A percentile compares a stretch with the other conserved stretches of the same genome.
phyloP scores from a whole-genome alignment of 23 tunicate species.

The Styela clava region DNA sequence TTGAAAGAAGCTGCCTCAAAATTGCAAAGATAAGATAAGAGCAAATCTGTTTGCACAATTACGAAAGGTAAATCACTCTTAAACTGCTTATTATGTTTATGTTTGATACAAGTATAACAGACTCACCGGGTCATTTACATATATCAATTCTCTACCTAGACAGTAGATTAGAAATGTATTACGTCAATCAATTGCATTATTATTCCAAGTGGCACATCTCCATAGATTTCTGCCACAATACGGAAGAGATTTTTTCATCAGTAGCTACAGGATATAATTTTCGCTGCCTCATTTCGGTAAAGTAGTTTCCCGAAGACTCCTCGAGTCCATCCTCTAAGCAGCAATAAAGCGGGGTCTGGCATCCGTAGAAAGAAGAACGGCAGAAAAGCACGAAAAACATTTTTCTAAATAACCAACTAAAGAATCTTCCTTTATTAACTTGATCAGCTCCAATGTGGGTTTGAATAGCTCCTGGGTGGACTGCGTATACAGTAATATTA shows the following conservation, averaged over 20 bases:
- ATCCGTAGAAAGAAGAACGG: slow-evolving; percentile 7
- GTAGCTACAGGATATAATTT: slow-evolving; percentile 1
- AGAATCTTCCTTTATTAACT: background rate
- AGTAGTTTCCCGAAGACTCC: background rate
- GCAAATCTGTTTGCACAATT: too few species aligned
- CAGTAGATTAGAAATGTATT: too few species aligned
- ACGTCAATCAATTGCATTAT: too few species aligned
- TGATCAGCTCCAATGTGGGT: background rate
- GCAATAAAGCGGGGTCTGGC: slow-evolving; percentile 18
- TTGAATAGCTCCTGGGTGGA: slow-evolving; percentile 13
- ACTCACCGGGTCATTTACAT: too few species aligned
- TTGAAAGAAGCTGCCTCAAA: too few species aligned
- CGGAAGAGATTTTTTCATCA: background rate
- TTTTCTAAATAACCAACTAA: background rate
- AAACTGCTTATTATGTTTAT: too few species aligned
- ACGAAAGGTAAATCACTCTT: too few species aligned
- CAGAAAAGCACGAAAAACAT: background rate
- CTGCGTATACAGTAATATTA: slow-evolving; percentile 12
- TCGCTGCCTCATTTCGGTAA: background rate
- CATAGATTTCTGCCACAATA: slow-evolving; percentile 6
- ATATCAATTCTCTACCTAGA: too few species aligned
- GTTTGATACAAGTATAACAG: too few species aligned
- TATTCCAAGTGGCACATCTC: slow-evolving; percentile 15
- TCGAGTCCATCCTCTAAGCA: slow-evolving; percentile 18
- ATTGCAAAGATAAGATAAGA: too few species aligned